Percentiles rank a stretch among this genome's conserved stretches.
phyloP scores from a whole-genome alignment of 2,113 vertebrate species.

The Osmerus eperlanus region DNA sequence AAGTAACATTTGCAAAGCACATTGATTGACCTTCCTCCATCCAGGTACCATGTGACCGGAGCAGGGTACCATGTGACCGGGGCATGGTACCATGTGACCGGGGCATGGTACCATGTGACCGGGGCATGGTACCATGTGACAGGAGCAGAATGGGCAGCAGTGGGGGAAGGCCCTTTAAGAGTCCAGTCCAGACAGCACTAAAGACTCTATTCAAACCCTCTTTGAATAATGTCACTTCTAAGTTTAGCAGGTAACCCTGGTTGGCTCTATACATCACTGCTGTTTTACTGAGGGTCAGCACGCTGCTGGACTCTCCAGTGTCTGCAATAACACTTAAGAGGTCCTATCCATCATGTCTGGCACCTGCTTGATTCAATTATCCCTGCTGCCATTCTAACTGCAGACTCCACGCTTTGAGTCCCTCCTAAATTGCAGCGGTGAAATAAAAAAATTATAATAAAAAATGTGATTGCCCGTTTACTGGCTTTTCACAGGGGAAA shows the following conservation, averaged over 20 bases:
- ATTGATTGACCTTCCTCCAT: slow-evolving; percentile 50
- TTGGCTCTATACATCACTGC: neutral
- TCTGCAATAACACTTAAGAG: slow-evolving; percentile 42
- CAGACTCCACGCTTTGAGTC: slow-evolving; percentile 11
- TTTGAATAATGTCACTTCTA: neutral
- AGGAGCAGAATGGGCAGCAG: slow-evolving; percentile 18
- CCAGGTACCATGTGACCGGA: slow-evolving; percentile 38
- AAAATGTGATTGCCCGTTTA: slow-evolving; percentile 28
- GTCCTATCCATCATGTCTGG: slow-evolving; percentile 37
- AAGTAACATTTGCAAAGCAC: slow-evolving; percentile 46
- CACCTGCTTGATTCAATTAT: slow-evolving; percentile 49
- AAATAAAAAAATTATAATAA: slow-evolving; percentile 34
- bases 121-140: too few species aligned
- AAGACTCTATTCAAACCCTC: slow-evolving; percentile 1
- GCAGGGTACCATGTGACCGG: neutral
- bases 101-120: too few species aligned
- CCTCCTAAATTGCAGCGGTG: slow-evolving; percentile 25
- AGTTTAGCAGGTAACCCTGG: slow-evolving; percentile 24
- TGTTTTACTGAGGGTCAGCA: neutral
- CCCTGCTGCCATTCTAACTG: slow-evolving; percentile 19
- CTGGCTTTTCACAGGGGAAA: slow-evolving; percentile 32
- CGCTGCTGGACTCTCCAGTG: slow-evolving; percentile 7
- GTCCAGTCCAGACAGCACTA: neutral
- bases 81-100: too few species aligned
- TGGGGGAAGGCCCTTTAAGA: neutral